Conservation (phyloP, 2,797 vertebrate genomes). For the Petrocephalus schoutedeni region DNA sequence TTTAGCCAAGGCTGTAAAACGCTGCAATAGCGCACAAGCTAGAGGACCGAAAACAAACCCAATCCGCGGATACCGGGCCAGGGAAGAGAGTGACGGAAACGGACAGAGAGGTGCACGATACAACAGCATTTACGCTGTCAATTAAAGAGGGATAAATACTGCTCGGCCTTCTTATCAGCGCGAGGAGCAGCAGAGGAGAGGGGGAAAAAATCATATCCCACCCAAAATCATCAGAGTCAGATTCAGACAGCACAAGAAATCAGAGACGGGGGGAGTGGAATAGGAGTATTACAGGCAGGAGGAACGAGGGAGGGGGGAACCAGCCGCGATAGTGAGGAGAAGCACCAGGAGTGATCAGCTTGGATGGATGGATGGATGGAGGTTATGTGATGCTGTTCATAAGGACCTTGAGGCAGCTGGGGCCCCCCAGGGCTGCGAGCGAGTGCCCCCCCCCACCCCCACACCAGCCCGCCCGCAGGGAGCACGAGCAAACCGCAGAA, state of each 20-base stretch:
- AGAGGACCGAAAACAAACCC: neutral
- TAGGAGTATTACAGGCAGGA: neutral
- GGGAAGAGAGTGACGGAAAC: neutral
- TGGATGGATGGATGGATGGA: neutral
- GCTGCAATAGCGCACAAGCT: neutral
- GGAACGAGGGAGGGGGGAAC: neutral
- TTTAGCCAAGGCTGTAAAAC: neutral
- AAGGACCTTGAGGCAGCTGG: neutral
- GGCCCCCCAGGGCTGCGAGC: neutral
- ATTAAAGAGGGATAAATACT: conserved; percentile 1
- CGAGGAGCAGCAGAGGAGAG: neutral
- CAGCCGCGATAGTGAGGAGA: neutral
- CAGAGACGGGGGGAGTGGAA: neutral
- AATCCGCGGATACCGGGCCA: neutral
- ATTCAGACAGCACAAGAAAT: neutral
- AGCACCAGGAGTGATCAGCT: neutral
- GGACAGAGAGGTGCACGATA: too few species aligned
- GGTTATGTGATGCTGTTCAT: neutral
- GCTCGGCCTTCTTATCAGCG: neutral
- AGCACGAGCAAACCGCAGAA: neutral
- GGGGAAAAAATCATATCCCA: neutral
- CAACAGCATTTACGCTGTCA: neutral
- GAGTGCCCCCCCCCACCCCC: neutral
- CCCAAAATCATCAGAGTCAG: neutral
- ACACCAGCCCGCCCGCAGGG: neutral